These are phyloP conservation scores for Drosophila pandora DNA, from an alignment of 1,140 invertebrate species.

Conservation along the genomic window DNA sequence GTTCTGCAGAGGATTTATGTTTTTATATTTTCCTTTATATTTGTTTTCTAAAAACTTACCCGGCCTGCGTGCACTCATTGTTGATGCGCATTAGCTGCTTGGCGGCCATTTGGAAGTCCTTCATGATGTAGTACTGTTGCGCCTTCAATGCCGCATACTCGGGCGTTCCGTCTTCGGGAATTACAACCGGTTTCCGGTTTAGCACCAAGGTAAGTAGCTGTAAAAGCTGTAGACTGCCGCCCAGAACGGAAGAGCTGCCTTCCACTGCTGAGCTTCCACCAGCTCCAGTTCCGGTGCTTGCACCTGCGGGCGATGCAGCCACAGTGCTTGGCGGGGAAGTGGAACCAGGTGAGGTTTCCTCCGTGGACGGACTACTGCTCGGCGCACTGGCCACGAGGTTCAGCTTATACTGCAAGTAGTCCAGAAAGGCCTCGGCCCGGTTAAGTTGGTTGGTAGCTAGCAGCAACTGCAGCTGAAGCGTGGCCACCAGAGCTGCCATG, in stretches of 20 bases:
- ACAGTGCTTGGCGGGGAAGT: conserved; percentile 46
- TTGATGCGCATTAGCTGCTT: conserved; percentile 84
- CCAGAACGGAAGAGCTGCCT: conserved; percentile 44
- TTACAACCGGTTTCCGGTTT: conserved; percentile 84
- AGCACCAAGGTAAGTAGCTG: conserved; percentile 84
- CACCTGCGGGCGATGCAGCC: conserved; percentile 30
- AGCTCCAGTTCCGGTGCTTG: neutral
- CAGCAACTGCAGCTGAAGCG: conserved; percentile 83
- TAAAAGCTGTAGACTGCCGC: conserved; percentile 84
- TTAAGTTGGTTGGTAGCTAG: conserved; percentile 76
- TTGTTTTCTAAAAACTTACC: conserved; percentile 28
- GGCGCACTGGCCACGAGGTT: conserved; percentile 62
- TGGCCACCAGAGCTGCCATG: conserved; percentile 84
- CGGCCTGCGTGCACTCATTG: conserved; percentile 56
- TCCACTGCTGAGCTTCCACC: conserved; percentile 48
- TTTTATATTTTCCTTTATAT: neutral
- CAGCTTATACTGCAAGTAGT: conserved; percentile 68
- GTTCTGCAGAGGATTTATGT: conserved; percentile 83
- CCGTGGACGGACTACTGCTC: conserved; percentile 65
- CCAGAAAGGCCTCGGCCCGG: conserved; percentile 73
- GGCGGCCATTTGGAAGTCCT: conserved; percentile 85
- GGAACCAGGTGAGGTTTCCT: conserved; percentile 17
- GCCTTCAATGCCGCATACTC: conserved; percentile 84
- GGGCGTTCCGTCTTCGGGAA: conserved; percentile 83
- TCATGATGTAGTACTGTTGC: conserved; percentile 85